Conservation (phyloP, 2,888 invertebrate genomes). For the Campoplex capitator region DNA sequence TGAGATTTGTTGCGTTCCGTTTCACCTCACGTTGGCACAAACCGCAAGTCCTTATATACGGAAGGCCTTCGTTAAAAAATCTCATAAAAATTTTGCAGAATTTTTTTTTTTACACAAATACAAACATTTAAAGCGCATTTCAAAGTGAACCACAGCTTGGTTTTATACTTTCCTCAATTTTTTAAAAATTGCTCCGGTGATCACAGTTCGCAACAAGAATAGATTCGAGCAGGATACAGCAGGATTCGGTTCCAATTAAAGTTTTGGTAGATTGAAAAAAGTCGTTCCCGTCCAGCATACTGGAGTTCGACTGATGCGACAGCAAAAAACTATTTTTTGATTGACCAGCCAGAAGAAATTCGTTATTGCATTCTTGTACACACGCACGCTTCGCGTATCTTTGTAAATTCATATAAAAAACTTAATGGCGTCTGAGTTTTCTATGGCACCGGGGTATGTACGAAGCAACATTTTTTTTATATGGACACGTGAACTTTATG, state of each 20-base stretch:
- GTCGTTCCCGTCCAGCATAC: background rate
- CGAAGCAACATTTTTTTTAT: slow-evolving; percentile 4
- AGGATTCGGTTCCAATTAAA: background rate
- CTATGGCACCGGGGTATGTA: background rate
- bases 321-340: background rate
- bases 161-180: background rate
- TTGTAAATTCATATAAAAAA: background rate
- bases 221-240: background rate
- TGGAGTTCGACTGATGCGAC: background rate
- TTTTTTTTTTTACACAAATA: background rate
- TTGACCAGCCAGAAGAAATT: background rate
- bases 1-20: background rate
- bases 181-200: background rate
- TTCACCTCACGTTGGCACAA: background rate
- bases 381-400: background rate
- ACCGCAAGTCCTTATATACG: background rate
- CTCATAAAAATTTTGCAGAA: background rate
- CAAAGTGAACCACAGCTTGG: background rate
- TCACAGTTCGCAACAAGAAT: background rate
- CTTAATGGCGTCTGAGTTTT: background rate
- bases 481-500: slow-evolving; percentile 2
- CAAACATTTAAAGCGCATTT: background rate
- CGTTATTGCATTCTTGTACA: background rate
- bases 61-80: background rate
- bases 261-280: background rate